Evolutionary conservation across 2,113 vertebrate genomes (phyloP), one percentile per base, ranked within the genome.

Genomic region (Tetrax tetrax): DNA sequence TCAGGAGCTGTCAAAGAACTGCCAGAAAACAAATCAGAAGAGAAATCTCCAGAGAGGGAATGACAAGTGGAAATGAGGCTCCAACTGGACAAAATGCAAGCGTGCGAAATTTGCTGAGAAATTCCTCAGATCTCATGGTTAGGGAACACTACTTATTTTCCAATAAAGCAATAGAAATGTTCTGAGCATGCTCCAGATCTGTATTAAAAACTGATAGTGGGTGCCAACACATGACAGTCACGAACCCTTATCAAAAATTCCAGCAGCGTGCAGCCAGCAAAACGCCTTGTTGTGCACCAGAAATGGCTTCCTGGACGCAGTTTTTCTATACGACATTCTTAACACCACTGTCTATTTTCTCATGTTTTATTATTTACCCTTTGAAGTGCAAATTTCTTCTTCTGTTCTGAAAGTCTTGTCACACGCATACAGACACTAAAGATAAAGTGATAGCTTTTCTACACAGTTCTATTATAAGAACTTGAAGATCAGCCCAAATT

Each of bases 361-460:
- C 93, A 63, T 96, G 90, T 94, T 96, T 96, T 90, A 89, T 97
- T 97, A 97, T 97, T 96, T 97, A 97, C 89, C 50, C 89, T 93
- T 48, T 94, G 83, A 97, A 97, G 95, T 93, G 92, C 87, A 90
- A 94, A 94, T 96, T 93, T 93, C 94, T 92, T 96, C 91, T 94
- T 89, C 64, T 95, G 45, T 95, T 96, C 94, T 77, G 80, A 93
- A 95, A 96, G 94, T 90, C 96, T 93, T 94, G 95, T 97, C 97
- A 96, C 96, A 97, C 21, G 8, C 92, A 93, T 83, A 96, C n/a
- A 95, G 95, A 79, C 91, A 95, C 85, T 84, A 65, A 96, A 97
- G 96, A 97, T 95, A 95, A 96, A 97, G 96, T 95, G 95, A 97
- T 97, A 97, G 78, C 93, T 96, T 96, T 97, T 96, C 93, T 77